A percentile compares a stretch with the other conserved stretches of the same genome.
These are phyloP conservation scores for zebrafish (Danio rerio) DNA, from an alignment of 2,113 vertebrate genomes.

Conservation along the genomic window DNA sequence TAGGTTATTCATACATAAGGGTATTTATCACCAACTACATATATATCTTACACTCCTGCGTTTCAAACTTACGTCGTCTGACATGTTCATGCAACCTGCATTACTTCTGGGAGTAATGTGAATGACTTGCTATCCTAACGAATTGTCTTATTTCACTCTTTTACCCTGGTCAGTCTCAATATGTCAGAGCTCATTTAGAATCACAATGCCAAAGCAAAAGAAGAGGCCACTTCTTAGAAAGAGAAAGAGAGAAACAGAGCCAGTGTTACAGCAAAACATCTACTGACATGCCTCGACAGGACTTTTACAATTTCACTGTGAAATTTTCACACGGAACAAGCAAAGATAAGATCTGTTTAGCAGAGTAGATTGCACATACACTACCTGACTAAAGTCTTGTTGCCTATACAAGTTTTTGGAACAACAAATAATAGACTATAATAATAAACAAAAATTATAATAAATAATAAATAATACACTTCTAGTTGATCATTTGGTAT, in stretches of 20 bases:
- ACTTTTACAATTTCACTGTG: not conserved
- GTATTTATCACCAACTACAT: too few relatives aligned
- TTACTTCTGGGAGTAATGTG: not conserved
- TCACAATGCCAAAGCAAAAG: conserved; percentile 14
- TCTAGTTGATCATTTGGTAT: too few relatives aligned
- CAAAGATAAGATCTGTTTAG: too few relatives aligned
- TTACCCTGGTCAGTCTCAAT: conserved; percentile 39
- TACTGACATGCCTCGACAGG: not conserved
- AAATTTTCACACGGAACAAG: too few relatives aligned
- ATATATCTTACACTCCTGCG: not conserved
- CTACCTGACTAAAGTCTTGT: too few relatives aligned
- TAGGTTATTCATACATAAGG: too few relatives aligned
- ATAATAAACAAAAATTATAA: too few relatives aligned
- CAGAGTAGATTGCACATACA: too few relatives aligned
- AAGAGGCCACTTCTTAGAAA: not conserved
- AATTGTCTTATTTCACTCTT: conserved; percentile 37
- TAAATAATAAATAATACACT: too few relatives aligned
- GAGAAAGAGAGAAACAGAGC: not conserved
- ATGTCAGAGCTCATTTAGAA: conserved; percentile 47
- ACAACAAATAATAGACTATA: too few relatives aligned
- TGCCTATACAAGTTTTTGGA: too few relatives aligned
- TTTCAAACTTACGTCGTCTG: conserved; percentile 5
- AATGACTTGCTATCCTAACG: conserved; percentile 32
- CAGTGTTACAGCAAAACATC: not conserved
- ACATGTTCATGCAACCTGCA: conserved; percentile 13